Percentiles rank a stretch among this genome's conserved stretches.
phyloP scores from a whole-genome alignment of 2,113 vertebrate genomes.

The Nematolebias whitei region DNA sequence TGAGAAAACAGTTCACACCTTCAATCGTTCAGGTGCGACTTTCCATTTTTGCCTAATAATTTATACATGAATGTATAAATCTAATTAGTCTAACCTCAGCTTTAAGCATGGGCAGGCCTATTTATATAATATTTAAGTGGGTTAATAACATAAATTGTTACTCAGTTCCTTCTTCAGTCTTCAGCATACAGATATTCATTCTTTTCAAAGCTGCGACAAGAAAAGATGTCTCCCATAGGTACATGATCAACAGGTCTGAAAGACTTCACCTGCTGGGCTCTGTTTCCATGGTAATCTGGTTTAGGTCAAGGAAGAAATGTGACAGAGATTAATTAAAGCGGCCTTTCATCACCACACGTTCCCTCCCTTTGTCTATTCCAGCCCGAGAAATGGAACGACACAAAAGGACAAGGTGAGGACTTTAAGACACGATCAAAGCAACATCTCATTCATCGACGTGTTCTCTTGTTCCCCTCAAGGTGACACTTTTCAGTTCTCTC shows the following conservation, averaged over 20 bases:
- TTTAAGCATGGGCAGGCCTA: too few relatives aligned
- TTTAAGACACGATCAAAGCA: conserved; percentile 3
- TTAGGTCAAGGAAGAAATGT: conserved; percentile 5
- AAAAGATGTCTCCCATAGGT: not conserved
- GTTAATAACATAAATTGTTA: too few relatives aligned
- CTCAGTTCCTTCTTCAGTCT: not conserved
- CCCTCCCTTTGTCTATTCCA: not conserved
- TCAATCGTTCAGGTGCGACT: too few relatives aligned
- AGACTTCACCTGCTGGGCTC: not conserved
- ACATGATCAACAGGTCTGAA: not conserved
- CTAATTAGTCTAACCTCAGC: too few relatives aligned
- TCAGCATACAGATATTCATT: not conserved
- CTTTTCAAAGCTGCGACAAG: too few relatives aligned
- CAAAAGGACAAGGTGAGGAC: not conserved
- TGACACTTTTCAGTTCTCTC: not conserved
- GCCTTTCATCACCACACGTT: not conserved
- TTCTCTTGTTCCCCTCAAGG: not conserved
- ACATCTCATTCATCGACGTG: not conserved
- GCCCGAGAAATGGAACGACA: not conserved
- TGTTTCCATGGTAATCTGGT: conserved; percentile 46
- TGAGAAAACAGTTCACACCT: too few relatives aligned
- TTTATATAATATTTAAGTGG: too few relatives aligned
- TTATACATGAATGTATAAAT: too few relatives aligned
- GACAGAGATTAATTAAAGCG: conserved; percentile 24
- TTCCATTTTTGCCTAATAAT: too few relatives aligned